Percentiles rank a stretch among this genome's conserved stretches.
These are phyloP conservation scores for Octodonta nipae DNA, from an alignment of 2,888 invertebrate species.

Conservation along the genomic window DNA sequence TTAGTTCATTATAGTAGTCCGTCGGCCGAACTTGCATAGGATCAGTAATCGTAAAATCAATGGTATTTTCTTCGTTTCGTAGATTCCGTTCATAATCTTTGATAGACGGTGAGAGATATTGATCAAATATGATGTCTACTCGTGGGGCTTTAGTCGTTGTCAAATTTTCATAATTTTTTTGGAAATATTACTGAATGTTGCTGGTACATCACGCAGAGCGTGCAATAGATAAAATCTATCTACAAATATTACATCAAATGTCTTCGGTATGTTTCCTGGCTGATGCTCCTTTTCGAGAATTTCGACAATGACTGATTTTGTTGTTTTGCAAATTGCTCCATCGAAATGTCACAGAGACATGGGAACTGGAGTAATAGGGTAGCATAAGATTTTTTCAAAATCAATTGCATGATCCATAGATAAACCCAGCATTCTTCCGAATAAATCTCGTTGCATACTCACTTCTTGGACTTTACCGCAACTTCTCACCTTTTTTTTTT, in stretches of 20 bases:
- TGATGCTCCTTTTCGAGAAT: slow-evolving; percentile 10
- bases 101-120: slow-evolving; percentile 11
- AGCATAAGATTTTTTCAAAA: slow-evolving; percentile 13
- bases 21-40: slow-evolving; percentile 6
- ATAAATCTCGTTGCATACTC: slow-evolving; percentile 20
- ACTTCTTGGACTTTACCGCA: slow-evolving; percentile 20
- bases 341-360: slow-evolving; percentile 21
- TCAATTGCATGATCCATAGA: slow-evolving; percentile 13
- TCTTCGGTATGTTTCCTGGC: slow-evolving; percentile 7
- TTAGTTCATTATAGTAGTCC: slow-evolving; percentile 9
- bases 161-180: slow-evolving; percentile 14
- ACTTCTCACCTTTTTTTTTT: slow-evolving; percentile 13
- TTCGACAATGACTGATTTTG: slow-evolving; percentile 19
- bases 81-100: slow-evolving; percentile 7
- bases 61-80: slow-evolving; percentile 5
- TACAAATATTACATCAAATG: slow-evolving; percentile 14
- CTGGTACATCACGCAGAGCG: slow-evolving; percentile 16
- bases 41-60: slow-evolving; percentile 7
- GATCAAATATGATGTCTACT: slow-evolving; percentile 18
- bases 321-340: slow-evolving; percentile 20
- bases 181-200: slow-evolving; percentile 15
- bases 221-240: slow-evolving; percentile 21
- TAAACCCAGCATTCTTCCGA: slow-evolving; percentile 19
- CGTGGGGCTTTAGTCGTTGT: slow-evolving; percentile 12
- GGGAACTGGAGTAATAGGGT: slow-evolving; percentile 14